phyloP scores from a whole-genome alignment of 53 echinoderm and acorn worm genomes.

The Hippasteria phrygiana region DNA sequence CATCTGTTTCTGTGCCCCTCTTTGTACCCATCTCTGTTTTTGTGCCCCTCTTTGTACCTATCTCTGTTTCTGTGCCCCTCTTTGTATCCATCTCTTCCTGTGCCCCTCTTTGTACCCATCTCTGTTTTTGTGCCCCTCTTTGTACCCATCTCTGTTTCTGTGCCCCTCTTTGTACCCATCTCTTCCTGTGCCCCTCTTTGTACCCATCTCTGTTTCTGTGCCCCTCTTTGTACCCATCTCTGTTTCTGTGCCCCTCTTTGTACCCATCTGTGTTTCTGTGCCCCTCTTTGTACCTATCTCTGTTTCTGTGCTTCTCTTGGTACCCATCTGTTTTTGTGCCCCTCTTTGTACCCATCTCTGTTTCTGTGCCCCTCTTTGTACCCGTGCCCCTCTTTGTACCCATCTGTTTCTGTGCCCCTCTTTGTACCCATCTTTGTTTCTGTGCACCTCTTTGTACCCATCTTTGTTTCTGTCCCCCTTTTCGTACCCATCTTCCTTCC shows the following conservation, averaged over 20 bases:
- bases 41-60: neutral
- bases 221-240: neutral
- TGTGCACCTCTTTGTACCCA: neutral
- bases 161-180: neutral
- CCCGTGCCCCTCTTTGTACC: neutral
- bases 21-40: neutral
- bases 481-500: neutral
- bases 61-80: neutral
- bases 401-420: conserved; percentile 24
- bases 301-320: neutral
- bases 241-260: neutral
- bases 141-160: neutral
- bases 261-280: neutral
- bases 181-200: neutral
- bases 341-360: neutral
- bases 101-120: neutral
- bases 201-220: conserved; percentile 18
- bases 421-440: neutral
- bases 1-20: neutral
- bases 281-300: neutral
- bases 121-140: too few species aligned
- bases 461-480: neutral
- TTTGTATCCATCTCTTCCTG: neutral
- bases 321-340: neutral
- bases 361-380: neutral